phyloP scores from a whole-genome alignment of 2,797 vertebrate species.

The Macrochelys suwanniensis region DNA sequence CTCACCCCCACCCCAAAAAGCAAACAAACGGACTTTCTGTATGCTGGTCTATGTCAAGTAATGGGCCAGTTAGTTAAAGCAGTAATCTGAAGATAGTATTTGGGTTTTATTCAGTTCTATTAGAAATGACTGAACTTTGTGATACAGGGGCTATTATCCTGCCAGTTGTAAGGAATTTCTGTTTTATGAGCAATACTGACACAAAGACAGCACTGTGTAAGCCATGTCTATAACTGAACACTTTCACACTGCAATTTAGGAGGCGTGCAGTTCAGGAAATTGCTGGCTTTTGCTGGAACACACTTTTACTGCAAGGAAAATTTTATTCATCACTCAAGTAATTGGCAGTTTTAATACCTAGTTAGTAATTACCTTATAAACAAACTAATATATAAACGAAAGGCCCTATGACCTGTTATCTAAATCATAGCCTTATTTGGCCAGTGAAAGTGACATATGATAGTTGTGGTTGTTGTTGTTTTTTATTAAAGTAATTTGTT shows the following conservation, averaged over 20 bases:
- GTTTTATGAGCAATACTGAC: constrained; percentile 77
- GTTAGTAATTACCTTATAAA: constrained; percentile 97
- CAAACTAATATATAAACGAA: constrained; percentile 88
- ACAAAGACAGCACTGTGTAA: constrained; percentile 93
- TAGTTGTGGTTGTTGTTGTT: constrained; percentile 40
- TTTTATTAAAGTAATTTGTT: constrained; percentile 73
- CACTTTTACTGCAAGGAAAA: constrained; percentile 93
- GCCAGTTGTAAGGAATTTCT: constrained; percentile 86
- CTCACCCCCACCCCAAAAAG: neutral
- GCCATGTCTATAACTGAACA: constrained; percentile 86
- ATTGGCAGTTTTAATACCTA: constrained; percentile 97
- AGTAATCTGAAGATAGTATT: constrained; percentile 70
- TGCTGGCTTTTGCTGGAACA: constrained; percentile 91
- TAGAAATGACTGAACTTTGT: constrained; percentile 81
- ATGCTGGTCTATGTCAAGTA: constrained; percentile 61
- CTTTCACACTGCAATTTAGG: constrained; percentile 95
- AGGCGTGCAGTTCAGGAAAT: constrained; percentile 96
- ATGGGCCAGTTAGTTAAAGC: constrained; percentile 75
- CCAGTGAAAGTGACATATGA: constrained; percentile 51
- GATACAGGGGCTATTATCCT: constrained; percentile 88
- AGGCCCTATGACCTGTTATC: constrained; percentile 82
- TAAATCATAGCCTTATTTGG: constrained; percentile 72
- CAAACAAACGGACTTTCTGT: constrained; percentile 10
- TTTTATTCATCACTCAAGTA: constrained; percentile 93
- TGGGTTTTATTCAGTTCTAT: constrained; percentile 76